Conservation (phyloP, 53 echinoderm and acorn worm species). For the Antedon mediterranea region DNA sequence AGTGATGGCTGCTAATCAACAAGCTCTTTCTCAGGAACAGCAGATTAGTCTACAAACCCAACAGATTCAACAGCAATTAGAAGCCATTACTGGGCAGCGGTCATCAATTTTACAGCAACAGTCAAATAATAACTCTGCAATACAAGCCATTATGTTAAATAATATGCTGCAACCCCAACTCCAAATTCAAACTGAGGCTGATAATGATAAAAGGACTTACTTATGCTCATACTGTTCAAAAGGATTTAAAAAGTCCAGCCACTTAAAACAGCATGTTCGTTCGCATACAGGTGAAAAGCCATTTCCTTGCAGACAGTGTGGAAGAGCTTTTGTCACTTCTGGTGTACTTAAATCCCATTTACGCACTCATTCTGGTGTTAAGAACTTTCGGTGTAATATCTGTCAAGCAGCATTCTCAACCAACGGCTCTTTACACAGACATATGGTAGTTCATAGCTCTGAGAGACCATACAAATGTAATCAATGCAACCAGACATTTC, state of each 20-base stretch:
- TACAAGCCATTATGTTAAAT: background rate
- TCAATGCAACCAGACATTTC: constrained; percentile 56
- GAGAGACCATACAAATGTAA: constrained; percentile 42
- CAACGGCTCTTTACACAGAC: constrained; percentile 79
- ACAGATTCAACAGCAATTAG: constrained; percentile 93
- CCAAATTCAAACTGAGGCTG: constrained; percentile 4
- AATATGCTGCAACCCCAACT: constrained; percentile 19
- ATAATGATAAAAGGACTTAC: constrained; percentile 52
- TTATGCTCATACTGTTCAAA: constrained; percentile 63
- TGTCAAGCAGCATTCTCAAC: constrained; percentile 73
- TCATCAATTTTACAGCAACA: constrained; percentile 47
- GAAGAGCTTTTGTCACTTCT: constrained; percentile 76
- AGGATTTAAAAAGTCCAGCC: constrained; percentile 91
- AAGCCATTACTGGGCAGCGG: constrained; percentile 81
- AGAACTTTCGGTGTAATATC: constrained; percentile 55
- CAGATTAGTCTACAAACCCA: constrained; percentile 93
- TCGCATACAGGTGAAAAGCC: constrained; percentile 94
- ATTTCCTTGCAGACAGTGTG: constrained; percentile 67
- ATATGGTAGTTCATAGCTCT: constrained; percentile 70
- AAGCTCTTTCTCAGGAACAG: constrained; percentile 29
- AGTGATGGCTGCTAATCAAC: constrained; percentile 13
- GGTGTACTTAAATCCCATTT: constrained; percentile 70
- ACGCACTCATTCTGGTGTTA: constrained; percentile 63
- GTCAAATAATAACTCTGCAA: background rate
- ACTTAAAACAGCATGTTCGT: constrained; percentile 86